Evolutionary conservation across 2,113 vertebrate genomes (phyloP), one percentile per base, ranked within the genome.

Genomic region (Zootoca vivipara): DNA sequence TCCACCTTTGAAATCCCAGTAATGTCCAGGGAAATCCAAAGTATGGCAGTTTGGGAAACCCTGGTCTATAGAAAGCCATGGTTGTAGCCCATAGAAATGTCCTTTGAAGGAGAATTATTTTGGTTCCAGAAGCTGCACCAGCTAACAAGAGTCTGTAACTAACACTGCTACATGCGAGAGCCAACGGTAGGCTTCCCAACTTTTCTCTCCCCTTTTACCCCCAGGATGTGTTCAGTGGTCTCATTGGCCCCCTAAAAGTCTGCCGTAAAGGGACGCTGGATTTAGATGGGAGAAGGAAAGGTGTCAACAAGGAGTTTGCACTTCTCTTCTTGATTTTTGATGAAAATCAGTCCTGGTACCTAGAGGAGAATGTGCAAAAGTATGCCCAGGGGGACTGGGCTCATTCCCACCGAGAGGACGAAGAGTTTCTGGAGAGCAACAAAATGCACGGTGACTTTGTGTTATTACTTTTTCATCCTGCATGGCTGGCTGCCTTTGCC

Each of bases 341-440:
- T 95, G 97, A 97, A 86, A 97, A 97, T 79, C 92, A 96, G 38
- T 97, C 97, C 81, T 97, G 97, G 97, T 97, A 97, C 93, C 92
- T 97, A 87, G 92, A 97, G 58, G 96, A 97, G 69, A 97, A 97
- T 13, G 88, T 97, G 86, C 42, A 94, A 82, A 89, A 0, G 12
- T 94, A 96, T 80, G 90, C n/a, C 13, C 75, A 88, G 20, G 89
- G 91, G 46, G 82, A 90, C 15, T 26, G 22, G 67, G 73, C 33
- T 70, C 82, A 9, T 30, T 67, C 93, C 75, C 75, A 92, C 79
- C 89, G 93, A 79, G 75, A 96, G 82, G 93, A 96, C 89, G 95
- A 93, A 30, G 94, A 20, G 69, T 97, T 97, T 92, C 56, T 96
- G 93, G 97, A 97, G 89, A 97, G 97, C 95, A 97, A 97, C 94